Evolutionary conservation across 2,888 invertebrate species (phyloP).

Genomic region (Melikaiella ostensackeni): DNA sequence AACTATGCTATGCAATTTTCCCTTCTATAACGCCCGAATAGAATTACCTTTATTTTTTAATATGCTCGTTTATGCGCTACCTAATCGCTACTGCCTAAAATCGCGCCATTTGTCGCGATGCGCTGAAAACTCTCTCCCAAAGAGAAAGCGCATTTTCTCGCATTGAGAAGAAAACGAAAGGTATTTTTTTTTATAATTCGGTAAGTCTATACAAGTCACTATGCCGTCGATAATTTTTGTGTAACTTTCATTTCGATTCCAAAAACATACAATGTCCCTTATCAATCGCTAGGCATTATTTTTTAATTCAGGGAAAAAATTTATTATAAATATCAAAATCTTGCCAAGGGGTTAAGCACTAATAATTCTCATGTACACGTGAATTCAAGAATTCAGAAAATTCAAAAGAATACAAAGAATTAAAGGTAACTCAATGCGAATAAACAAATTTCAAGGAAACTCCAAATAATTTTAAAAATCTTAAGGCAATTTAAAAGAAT

Average conservation of each 20-base stretch:
- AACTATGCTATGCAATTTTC: constrained; percentile 72
- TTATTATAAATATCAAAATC: not conserved
- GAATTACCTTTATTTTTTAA: constrained; percentile 58
- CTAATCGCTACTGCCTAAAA: constrained; percentile 49
- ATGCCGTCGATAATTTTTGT: constrained; percentile 11
- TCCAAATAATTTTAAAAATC: no score
- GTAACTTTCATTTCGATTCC: constrained; percentile 42
- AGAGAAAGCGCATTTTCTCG: constrained; percentile 47
- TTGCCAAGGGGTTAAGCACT: not conserved
- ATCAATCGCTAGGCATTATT: not conserved
- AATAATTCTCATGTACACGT: no score
- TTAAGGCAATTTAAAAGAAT: no score
- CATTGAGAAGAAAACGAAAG: constrained; percentile 51
- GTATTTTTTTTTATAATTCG: constrained; percentile 49
- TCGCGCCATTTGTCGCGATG: constrained; percentile 48
- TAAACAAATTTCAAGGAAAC: no score
- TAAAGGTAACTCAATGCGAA: no score
- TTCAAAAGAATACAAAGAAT: no score
- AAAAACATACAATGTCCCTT: constrained; percentile 34
- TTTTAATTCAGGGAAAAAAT: not conserved
- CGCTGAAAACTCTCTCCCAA: constrained; percentile 44
- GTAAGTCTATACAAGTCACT: constrained; percentile 53
- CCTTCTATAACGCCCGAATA: constrained; percentile 63
- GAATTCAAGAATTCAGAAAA: no score
- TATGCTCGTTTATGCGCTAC: constrained; percentile 52